These are phyloP conservation scores for Dendrolimus punctatus DNA, from an alignment of 1,140 invertebrate genomes.

Conservation along the genomic window DNA sequence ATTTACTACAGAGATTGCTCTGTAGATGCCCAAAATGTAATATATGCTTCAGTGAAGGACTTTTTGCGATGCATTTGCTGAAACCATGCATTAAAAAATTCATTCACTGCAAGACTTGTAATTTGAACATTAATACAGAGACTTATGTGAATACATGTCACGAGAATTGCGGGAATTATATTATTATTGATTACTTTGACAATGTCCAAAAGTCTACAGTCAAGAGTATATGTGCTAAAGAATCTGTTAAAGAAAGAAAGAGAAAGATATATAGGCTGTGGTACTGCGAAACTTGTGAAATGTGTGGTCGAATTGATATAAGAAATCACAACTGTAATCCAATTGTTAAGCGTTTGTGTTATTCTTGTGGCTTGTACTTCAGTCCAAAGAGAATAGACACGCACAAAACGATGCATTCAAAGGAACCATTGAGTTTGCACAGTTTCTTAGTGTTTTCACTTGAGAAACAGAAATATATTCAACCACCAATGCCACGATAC, in stretches of 20 bases:
- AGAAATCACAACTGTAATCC: neutral
- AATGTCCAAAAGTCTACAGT: neutral
- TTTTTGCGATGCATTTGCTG: slow-evolving; percentile 7
- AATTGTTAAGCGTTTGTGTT: neutral
- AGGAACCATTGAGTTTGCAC: too few relatives aligned
- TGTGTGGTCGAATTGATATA: neutral
- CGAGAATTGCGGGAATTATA: neutral
- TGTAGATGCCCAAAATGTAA: slow-evolving; percentile 19
- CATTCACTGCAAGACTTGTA: neutral
- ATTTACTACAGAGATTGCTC: slow-evolving; percentile 9
- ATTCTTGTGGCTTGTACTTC: neutral
- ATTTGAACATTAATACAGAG: neutral
- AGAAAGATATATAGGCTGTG: neutral
- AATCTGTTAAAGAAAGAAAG: neutral
- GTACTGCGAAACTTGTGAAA: neutral
- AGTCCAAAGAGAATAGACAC: neutral
- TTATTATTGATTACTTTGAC: slow-evolving; percentile 5
- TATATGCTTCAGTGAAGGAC: slow-evolving; percentile 12
- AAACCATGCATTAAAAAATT: neutral
- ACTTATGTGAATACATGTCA: slow-evolving; percentile 1
- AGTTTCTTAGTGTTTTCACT: too few relatives aligned
- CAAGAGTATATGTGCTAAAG: neutral
- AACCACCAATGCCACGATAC: too few relatives aligned
- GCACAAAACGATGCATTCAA: neutral
- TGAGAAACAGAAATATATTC: too few relatives aligned